Conservation (phyloP, 2,888 invertebrate genomes). For the Phrixothrix hirtus region DNA sequence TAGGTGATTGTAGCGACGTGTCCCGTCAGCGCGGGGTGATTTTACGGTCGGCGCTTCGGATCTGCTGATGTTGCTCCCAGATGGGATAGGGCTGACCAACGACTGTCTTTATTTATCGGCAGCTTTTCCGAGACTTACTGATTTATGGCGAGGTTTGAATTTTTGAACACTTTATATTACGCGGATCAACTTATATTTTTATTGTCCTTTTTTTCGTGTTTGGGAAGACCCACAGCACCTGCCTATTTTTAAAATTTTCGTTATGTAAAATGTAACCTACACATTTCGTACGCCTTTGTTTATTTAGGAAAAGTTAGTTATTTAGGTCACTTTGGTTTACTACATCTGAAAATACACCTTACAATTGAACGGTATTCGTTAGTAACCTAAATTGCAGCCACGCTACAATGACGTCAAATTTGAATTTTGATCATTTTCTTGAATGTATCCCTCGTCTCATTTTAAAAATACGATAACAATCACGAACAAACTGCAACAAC, state of each 20-base stretch:
- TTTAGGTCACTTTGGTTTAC: not conserved
- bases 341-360: too few relatives aligned
- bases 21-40: conserved; percentile 43
- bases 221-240: not conserved
- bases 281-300: not conserved
- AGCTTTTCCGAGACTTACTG: conserved; percentile 41
- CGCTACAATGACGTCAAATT: too few relatives aligned
- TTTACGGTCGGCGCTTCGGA: conserved; percentile 46
- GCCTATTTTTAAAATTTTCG: not conserved
- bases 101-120: conserved; percentile 50
- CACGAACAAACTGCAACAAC: not conserved
- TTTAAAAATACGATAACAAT: too few relatives aligned
- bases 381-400: too few relatives aligned
- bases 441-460: too few relatives aligned
- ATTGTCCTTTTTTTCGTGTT: too few relatives aligned
- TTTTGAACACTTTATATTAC: conserved; percentile 46
- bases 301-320: not conserved
- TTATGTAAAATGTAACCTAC: not conserved
- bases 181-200: not conserved
- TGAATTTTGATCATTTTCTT: too few relatives aligned
- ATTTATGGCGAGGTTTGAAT: conserved; percentile 44
- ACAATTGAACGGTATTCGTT: too few relatives aligned
- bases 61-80: conserved; percentile 47
- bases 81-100: conserved; percentile 39
- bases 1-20: conserved; percentile 40